A percentile compares a stretch with the other conserved stretches of the same genome.
Evolutionary conservation across 2,797 vertebrate genomes (phyloP).

Genomic region (Peromyscus aztecus): DNA sequence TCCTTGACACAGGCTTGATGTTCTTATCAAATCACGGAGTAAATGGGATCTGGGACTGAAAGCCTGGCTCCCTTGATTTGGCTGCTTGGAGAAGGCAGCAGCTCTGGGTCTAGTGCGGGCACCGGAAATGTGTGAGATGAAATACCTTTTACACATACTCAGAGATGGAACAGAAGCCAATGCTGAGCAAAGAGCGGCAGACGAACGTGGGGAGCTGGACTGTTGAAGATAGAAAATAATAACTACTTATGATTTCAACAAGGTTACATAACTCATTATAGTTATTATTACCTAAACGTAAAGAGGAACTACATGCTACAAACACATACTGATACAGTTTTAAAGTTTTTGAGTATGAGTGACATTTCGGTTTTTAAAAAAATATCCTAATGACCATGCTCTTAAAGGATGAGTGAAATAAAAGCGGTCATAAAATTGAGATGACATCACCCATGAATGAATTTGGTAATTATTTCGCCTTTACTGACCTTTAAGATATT

Average conservation of each 20-base stretch:
- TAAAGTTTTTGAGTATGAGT: not conserved
- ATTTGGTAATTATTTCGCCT: not conserved
- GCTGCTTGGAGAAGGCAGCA: not conserved
- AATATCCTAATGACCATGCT: not conserved
- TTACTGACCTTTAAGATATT: not conserved
- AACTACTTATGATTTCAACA: conserved; percentile 5
- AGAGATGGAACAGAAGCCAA: not conserved
- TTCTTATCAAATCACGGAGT: not conserved
- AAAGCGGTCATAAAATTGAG: not conserved
- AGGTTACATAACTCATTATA: not conserved
- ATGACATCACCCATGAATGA: not conserved
- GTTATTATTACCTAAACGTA: not conserved
- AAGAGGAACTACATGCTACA: not conserved
- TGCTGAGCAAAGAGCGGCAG: not conserved
- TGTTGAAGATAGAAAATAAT: not conserved
- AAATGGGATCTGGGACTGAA: not conserved
- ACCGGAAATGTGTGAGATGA: not conserved
- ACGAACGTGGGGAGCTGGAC: too few relatives aligned
- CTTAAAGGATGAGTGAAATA: not conserved
- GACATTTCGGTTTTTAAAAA: not conserved
- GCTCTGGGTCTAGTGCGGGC: not conserved
- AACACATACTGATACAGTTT: not conserved
- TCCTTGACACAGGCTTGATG: not conserved
- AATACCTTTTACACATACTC: not conserved
- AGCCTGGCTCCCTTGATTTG: not conserved